A percentile compares a stretch with the other conserved stretches of the same genome.
Conservation (phyloP, 2,113 vertebrate genomes). For the Phycodurus eques region DNA sequence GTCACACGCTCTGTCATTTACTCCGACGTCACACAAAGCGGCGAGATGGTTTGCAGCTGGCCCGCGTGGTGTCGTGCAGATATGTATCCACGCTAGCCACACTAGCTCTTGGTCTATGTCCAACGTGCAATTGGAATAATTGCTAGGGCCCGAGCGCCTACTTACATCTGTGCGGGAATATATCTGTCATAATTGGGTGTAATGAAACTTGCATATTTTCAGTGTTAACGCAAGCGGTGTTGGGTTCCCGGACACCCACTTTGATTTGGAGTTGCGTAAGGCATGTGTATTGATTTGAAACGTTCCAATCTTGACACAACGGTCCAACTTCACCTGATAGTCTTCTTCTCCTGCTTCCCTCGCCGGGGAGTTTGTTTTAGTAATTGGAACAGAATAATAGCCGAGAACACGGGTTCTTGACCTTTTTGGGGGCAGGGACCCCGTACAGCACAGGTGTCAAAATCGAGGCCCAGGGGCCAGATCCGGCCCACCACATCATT, state of each 20-base stretch:
- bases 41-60: conserved; percentile 9
- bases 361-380: not conserved
- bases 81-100: conserved; percentile 7
- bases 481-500: too few species aligned
- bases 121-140: conserved; percentile 5
- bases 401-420: not conserved
- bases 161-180: conserved; percentile 1
- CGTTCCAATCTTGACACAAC: not conserved
- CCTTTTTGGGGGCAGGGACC: not conserved
- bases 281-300: conserved; percentile 15
- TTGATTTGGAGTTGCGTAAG: conserved; percentile 19
- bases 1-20: conserved; percentile 10
- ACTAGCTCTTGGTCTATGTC: conserved; percentile 1
- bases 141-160: not conserved
- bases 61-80: conserved; percentile 10
- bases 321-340: conserved; percentile 4
- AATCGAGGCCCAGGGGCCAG: too few species aligned
- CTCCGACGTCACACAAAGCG: conserved; percentile 2
- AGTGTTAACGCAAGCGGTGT: not conserved
- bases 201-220: conserved; percentile 3
- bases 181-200: conserved; percentile 7
- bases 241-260: conserved; percentile 21
- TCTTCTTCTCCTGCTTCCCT: not conserved
- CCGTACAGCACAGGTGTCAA: too few species aligned
- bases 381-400: conserved; percentile 1